A percentile compares a stretch with the other conserved stretches of the same genome.
These are phyloP conservation scores for Siniperca undulata DNA, from an alignment of 2,797 vertebrate species.

Conservation along the genomic window DNA sequence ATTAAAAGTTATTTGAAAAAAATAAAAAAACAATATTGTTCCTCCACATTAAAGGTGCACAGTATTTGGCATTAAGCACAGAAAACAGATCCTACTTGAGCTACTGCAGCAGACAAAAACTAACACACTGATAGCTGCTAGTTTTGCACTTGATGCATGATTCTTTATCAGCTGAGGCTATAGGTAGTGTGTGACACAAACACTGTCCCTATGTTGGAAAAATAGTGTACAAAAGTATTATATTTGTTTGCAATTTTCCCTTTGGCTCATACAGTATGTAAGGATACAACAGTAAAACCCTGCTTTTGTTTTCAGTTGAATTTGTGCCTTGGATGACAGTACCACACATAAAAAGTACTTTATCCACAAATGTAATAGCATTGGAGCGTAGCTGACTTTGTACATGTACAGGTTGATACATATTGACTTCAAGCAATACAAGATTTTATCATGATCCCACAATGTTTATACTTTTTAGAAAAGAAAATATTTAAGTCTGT, in stretches of 20 bases:
- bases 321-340: constrained; percentile 61
- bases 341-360: constrained; percentile 42
- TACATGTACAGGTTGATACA: constrained; percentile 71
- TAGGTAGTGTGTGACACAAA: constrained; percentile 67
- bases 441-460: constrained; percentile 56
- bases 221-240: constrained; percentile 85
- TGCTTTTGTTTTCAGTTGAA: constrained; percentile 44
- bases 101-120: constrained; percentile 70
- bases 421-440: constrained; percentile 73
- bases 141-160: constrained; percentile 72
- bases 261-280: constrained; percentile 58
- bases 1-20: constrained; percentile 75
- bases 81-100: constrained; percentile 71
- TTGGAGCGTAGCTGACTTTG: constrained; percentile 67
- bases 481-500: constrained; percentile 53
- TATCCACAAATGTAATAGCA: constrained; percentile 51
- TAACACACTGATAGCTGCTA: constrained; percentile 68
- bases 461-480: constrained; percentile 43
- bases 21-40: constrained; percentile 67
- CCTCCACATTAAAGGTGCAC: constrained; percentile 82
- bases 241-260: constrained; percentile 60
- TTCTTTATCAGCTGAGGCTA: constrained; percentile 75
- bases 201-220: constrained; percentile 76
- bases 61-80: constrained; percentile 87
- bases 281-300: constrained; percentile 56